Evolutionary conservation across 2,797 vertebrate genomes (phyloP), one percentile per base, ranked within the genome.

Genomic region (Fistularia tabacaria): DNA sequence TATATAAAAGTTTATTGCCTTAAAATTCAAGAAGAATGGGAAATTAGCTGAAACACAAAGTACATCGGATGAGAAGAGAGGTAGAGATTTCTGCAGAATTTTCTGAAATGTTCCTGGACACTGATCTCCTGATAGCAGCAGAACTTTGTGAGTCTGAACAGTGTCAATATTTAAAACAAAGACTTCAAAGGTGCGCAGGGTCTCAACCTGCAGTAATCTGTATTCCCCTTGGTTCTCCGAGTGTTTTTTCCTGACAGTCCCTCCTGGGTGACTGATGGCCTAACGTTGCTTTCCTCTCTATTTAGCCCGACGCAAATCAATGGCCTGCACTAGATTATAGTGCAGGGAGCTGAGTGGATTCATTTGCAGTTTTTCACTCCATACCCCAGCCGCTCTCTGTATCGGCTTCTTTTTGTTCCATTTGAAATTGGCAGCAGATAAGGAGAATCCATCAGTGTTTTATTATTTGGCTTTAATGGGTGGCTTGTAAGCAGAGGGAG

Each of bases 351-450:
- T 70, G 59, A 71, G 66, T 46, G 25, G 25, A 25, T 25, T 25
- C 25, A 25, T 25, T 25, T 25, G 25, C 25, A 25, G 25, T 25
- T 25, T 25, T 25, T 25, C 25, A 25, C 25, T 25, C 25, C 2
- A 5, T 25, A 57, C 55, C 52, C 0, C 3, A 56, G 44, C 68
- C 41, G 53, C 64, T 50, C 1, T 66, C 82, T 71, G 74, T 14
- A 62, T 89, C 85, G 87, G 85, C 87, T 14, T 41, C 57, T 41
- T 15, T 51, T 38, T 55, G 62, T 76, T 82, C 59, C 55, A 49
- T 79, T 78, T 80, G 56, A 74, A 81, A 81, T 71, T 63, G 65
- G 68, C 66, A 69, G 57, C 75, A 80, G 77, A 81, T 70, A 73
- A 74, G 3, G 2, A 47, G 55, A 68, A 69, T 62, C 52, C 49